phyloP scores from a whole-genome alignment of 37 sponge, comb jelly and placozoan genomes.

The Sycon ciliatum region DNA sequence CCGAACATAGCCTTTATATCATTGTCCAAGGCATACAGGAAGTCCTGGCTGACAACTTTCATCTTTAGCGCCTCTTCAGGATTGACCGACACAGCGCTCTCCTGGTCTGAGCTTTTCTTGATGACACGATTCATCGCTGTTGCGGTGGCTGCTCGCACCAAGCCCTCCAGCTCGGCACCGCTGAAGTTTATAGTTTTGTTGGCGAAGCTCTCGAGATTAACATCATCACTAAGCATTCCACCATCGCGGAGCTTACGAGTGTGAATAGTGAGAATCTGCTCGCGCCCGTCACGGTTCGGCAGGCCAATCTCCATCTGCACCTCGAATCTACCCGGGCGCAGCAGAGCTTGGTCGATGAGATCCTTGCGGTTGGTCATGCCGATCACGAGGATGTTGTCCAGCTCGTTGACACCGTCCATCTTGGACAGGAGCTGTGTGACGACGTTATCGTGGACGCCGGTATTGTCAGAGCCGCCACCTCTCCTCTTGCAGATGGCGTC shows the following conservation, averaged over 20 bases:
- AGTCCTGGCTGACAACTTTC: conserved; percentile 63
- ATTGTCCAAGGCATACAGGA: conserved; percentile 67
- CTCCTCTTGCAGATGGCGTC: conserved; percentile 97
- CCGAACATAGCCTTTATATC: conserved; percentile 78
- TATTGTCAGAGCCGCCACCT: conserved; percentile 65
- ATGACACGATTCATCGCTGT: conserved; percentile 84
- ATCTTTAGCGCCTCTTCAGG: conserved; percentile 57
- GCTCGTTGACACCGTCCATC: conserved; percentile 95
- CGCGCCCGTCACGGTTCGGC: conserved; percentile 75
- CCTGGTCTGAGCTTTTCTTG: conserved; percentile 47
- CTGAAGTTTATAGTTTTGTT: conserved; percentile 79
- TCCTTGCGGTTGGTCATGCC: conserved; percentile 94
- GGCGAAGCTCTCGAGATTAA: conserved; percentile 63
- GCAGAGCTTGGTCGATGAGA: conserved; percentile 94
- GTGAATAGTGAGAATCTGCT: conserved; percentile 91
- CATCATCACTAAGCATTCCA: conserved; percentile 48
- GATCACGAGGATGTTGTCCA: conserved; percentile 95
- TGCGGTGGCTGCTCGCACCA: conserved; percentile 76
- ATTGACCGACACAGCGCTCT: conserved; percentile 35
- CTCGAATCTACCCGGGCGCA: conserved; percentile 86
- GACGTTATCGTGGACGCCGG: conserved; percentile 97
- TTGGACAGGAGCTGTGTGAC: conserved; percentile 96
- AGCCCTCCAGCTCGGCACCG: conserved; percentile 95
- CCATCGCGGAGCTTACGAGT: conserved; percentile 57
- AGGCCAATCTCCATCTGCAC: conserved; percentile 96